These are phyloP conservation scores for Aurelia coerulea DNA, from an alignment of 30 jellyfish, hydroid and myxozoan genomes.

Conservation along the genomic window DNA sequence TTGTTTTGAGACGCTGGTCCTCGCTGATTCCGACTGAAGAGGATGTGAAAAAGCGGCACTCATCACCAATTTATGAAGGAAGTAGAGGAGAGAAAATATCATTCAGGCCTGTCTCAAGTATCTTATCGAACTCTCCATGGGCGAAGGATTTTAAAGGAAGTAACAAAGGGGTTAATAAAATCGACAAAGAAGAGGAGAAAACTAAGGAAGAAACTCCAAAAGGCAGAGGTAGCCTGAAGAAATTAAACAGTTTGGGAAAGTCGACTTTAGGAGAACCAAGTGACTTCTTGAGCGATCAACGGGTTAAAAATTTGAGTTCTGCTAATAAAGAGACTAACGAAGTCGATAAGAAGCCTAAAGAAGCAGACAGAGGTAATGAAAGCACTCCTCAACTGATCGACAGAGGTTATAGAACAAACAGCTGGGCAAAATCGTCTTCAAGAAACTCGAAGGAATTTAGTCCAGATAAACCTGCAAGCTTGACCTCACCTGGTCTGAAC, in stretches of 20 bases:
- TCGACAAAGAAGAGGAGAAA: constrained; percentile 9
- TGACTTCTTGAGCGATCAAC: constrained; percentile 55
- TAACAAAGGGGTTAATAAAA: constrained; percentile 11
- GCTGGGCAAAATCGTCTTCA: constrained; percentile 19
- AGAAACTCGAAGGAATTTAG: constrained; percentile 13
- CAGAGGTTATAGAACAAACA: constrained; percentile 18
- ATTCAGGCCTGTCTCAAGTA: constrained; percentile 75
- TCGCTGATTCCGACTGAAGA: constrained; percentile 32
- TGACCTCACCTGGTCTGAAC: neutral
- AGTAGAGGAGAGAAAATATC: constrained; percentile 38
- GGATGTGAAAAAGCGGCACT: constrained; percentile 30
- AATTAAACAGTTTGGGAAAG: too few species aligned
- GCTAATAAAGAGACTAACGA: constrained; percentile 17
- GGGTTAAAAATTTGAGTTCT: constrained; percentile 56
- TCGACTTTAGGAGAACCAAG: constrained; percentile 14
- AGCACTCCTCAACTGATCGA: neutral
- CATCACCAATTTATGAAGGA: constrained; percentile 42
- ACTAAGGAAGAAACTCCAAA: neutral
- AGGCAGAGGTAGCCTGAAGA: too few species aligned
- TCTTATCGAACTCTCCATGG: constrained; percentile 72
- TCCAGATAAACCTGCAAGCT: neutral
- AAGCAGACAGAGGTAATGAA: neutral
- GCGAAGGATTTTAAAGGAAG: constrained; percentile 53
- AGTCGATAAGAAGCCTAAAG: constrained; percentile 1
- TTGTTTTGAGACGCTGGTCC: constrained; percentile 64